Conservation (phyloP, 2,797 vertebrate species). For the Poeciliopsis gracilis region DNA sequence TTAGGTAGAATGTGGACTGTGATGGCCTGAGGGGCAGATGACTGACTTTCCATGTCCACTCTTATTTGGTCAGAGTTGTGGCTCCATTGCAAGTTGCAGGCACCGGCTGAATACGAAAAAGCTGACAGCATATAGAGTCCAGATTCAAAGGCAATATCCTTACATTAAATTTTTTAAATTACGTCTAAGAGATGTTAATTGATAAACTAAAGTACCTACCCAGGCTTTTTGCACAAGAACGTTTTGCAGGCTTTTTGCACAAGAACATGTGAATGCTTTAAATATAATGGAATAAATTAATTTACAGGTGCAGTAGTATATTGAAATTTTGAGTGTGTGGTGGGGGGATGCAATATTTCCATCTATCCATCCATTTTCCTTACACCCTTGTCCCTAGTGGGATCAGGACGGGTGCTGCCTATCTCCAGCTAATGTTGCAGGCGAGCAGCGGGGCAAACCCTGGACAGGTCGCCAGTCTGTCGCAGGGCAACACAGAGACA, state of each 20-base stretch:
- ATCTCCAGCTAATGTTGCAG: too few relatives aligned
- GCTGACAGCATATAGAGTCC: neutral
- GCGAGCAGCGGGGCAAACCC: too few relatives aligned
- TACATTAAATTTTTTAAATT: neutral
- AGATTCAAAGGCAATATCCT: neutral
- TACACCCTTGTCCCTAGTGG: too few relatives aligned
- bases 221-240: neutral
- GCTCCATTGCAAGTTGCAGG: constrained; percentile 24
- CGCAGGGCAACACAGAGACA: too few relatives aligned
- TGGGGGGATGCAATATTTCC: too few relatives aligned
- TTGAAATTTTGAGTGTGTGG: neutral
- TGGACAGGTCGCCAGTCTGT: too few relatives aligned
- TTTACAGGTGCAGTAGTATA: neutral
- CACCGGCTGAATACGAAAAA: constrained; percentile 7
- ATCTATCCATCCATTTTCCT: too few relatives aligned
- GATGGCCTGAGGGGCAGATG: constrained; percentile 37
- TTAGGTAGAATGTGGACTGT: constrained; percentile 33
- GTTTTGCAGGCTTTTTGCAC: too few relatives aligned
- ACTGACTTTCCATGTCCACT: constrained; percentile 46
- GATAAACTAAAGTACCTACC: neutral
- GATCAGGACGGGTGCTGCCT: too few relatives aligned
- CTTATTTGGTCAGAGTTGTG: constrained; percentile 43
- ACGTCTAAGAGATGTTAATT: neutral
- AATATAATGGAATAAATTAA: neutral
- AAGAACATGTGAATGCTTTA: neutral